Conservation (phyloP, 2,797 vertebrate genomes). For the Scolopax bukidnonensis region DNA sequence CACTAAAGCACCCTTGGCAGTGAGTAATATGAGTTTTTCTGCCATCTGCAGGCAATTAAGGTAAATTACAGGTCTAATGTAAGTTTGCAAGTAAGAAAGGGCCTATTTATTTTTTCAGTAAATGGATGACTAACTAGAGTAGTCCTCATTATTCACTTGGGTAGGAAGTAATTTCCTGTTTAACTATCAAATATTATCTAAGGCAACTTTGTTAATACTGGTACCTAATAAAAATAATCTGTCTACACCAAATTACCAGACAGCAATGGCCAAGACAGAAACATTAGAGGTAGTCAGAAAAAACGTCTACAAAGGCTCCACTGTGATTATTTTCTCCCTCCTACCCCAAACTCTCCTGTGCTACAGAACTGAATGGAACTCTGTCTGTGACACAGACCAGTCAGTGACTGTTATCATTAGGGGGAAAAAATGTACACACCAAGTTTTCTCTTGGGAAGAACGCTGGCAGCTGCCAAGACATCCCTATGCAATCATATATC, state of each 20-base stretch:
- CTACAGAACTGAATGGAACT: constrained; percentile 68
- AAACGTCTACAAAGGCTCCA: constrained; percentile 66
- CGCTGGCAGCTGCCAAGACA: constrained; percentile 53
- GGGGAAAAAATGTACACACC: constrained; percentile 19
- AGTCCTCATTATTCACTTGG: constrained; percentile 68
- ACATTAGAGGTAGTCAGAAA: constrained; percentile 33
- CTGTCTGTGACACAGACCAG: constrained; percentile 69
- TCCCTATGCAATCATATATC: constrained; percentile 33
- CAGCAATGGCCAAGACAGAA: constrained; percentile 31
- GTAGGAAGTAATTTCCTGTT: constrained; percentile 74
- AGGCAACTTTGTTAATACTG: constrained; percentile 56
- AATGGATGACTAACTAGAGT: constrained; percentile 44
- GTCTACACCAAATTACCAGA: constrained; percentile 50
- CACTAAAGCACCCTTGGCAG: not conserved
- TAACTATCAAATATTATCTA: constrained; percentile 64
- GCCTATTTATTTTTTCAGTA: constrained; percentile 54
- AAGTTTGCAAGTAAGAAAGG: not conserved
- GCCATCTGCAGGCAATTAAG: constrained; percentile 73
- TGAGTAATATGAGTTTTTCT: not conserved
- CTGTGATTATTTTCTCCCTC: constrained; percentile 48
- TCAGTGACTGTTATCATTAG: constrained; percentile 57
- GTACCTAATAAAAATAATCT: constrained; percentile 71
- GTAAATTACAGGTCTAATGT: constrained; percentile 1
- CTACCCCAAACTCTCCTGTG: constrained; percentile 52
- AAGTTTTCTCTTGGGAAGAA: constrained; percentile 58